phyloP scores from a whole-genome alignment of 2,113 vertebrate species.

The Malaclemys terrapin region DNA sequence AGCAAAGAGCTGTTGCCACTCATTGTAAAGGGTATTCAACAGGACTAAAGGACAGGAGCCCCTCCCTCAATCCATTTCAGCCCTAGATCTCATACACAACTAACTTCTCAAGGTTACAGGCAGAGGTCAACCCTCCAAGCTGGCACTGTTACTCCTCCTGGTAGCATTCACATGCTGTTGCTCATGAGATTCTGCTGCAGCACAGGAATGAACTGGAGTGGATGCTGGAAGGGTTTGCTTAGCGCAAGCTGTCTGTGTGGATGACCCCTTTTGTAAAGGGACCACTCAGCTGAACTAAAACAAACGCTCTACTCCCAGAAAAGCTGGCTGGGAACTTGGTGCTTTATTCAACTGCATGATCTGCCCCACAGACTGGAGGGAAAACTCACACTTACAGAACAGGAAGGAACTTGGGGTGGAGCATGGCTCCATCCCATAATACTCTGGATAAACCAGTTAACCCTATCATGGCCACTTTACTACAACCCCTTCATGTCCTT shows the following conservation, averaged over 20 bases:
- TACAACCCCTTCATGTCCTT: background rate
- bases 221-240: background rate
- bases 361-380: background rate
- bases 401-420: background rate
- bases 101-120: background rate
- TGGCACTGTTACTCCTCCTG: background rate
- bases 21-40: background rate
- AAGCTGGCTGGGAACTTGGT: background rate
- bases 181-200: background rate
- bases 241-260: background rate
- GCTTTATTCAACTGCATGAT: background rate
- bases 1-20: background rate
- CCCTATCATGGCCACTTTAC: background rate
- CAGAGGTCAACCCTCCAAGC: background rate
- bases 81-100: background rate
- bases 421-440: background rate
- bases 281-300: background rate
- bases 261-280: background rate
- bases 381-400: background rate
- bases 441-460: background rate
- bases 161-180: background rate
- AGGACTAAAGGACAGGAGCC: background rate
- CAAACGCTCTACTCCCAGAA: background rate
- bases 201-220: background rate
- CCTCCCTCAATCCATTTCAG: background rate